Percentiles rank a stretch among this genome's conserved stretches.
Evolutionary conservation across 2,113 vertebrate genomes (phyloP).

Genomic region (Syngnathus scovelli): DNA sequence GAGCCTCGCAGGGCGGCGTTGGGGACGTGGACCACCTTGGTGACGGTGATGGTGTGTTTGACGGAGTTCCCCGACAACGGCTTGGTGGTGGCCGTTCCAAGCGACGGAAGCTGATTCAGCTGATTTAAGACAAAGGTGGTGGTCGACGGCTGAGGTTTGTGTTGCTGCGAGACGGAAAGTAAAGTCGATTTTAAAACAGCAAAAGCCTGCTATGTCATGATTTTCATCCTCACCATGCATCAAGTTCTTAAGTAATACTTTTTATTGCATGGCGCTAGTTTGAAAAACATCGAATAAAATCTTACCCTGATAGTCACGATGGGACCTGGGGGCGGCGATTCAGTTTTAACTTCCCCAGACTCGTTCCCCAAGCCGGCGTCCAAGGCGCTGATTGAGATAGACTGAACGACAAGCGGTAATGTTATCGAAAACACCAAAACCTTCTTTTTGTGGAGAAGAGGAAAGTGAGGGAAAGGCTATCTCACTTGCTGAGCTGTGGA

Average conservation of each 20-base stretch:
- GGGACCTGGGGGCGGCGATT: conserved; percentile 74
- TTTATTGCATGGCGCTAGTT: no score
- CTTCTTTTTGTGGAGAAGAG: not conserved
- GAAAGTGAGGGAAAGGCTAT: not conserved
- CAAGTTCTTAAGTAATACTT: no score
- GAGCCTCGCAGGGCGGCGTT: conserved; percentile 61
- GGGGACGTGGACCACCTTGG: conserved; percentile 89
- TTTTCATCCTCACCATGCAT: no score
- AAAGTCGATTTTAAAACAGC: not conserved
- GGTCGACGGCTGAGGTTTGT: conserved; percentile 91
- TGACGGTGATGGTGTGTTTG: conserved; percentile 91
- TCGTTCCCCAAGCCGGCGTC: conserved; percentile 80
- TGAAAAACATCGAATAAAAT: not conserved
- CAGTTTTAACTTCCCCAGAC: conserved; percentile 44
- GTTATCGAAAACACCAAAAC: not conserved
- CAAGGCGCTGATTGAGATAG: conserved; percentile 82
- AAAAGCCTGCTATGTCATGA: not conserved
- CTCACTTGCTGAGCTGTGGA: conserved; percentile 83
- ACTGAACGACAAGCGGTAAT: conserved; percentile 59
- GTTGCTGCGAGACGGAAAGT: conserved; percentile 49
- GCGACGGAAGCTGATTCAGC: conserved; percentile 93
- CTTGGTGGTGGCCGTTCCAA: conserved; percentile 89
- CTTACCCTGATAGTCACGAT: conserved; percentile 88
- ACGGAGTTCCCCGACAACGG: conserved; percentile 80
- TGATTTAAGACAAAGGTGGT: conserved; percentile 99